Percentiles rank a stretch among this genome's conserved stretches.
Evolutionary conservation across 1,140 invertebrate species (phyloP).

Genomic region (Contarinia nasturtii): DNA sequence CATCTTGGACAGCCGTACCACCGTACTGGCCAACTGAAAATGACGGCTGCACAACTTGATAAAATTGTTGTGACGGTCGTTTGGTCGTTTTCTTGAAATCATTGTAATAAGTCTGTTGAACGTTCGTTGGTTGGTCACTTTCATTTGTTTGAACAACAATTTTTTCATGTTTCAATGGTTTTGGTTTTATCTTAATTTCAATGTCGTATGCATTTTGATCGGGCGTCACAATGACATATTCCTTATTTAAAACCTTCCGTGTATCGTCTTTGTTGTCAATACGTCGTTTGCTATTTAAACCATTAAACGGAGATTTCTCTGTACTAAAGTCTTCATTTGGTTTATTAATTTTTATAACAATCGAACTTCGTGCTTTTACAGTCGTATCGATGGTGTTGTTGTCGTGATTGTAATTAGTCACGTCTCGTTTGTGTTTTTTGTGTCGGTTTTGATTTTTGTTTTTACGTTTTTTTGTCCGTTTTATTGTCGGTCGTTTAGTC

Average conservation of each 20-base stretch:
- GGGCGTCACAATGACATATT: slow-evolving; percentile 7
- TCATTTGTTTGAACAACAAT: background rate
- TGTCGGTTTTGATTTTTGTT: too few species aligned
- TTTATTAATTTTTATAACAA: background rate
- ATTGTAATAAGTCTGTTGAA: background rate
- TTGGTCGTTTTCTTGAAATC: background rate
- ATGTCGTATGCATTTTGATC: slow-evolving; percentile 20
- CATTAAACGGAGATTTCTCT: background rate
- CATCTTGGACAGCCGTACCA: background rate
- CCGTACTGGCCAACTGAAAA: background rate
- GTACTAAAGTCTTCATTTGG: background rate
- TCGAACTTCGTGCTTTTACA: background rate
- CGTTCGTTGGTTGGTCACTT: background rate
- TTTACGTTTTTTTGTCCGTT: too few species aligned
- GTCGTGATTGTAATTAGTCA: background rate
- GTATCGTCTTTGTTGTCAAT: background rate
- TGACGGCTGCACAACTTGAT: background rate
- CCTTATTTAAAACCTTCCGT: background rate
- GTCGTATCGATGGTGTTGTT: too few species aligned
- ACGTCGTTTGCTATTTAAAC: background rate
- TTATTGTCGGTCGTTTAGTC: too few species aligned
- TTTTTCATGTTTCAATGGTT: background rate
- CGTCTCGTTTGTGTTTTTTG: background rate
- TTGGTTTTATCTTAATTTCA: slow-evolving; percentile 22
- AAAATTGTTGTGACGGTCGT: background rate